These are phyloP conservation scores for Fulmarus glacialis DNA, from an alignment of 2,113 vertebrate species.

Conservation along the genomic window DNA sequence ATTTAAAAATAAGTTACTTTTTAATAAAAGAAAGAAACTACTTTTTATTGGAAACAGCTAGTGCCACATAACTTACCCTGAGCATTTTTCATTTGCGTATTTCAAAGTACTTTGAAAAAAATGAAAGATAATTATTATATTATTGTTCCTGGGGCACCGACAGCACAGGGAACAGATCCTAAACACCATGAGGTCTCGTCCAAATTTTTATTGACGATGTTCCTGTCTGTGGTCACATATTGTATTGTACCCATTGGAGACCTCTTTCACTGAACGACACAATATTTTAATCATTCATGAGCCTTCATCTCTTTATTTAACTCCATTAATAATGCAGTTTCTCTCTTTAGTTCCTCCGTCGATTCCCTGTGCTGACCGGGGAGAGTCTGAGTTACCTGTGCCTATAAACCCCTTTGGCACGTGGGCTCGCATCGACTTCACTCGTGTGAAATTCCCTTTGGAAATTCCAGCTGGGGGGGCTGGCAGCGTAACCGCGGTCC, in stretches of 20 bases:
- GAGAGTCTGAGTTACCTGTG: not conserved
- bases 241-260: not conserved
- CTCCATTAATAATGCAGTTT: not conserved
- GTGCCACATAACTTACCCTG: not conserved
- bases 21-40: not conserved
- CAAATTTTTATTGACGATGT: too few species aligned
- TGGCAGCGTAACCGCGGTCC: accelerated
- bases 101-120: not conserved
- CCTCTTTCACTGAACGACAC: not conserved
- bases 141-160: not conserved
- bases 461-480: not conserved
- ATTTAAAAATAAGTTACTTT: not conserved
- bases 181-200: not conserved
- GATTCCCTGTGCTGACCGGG: not conserved
- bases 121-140: not conserved
- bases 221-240: not conserved
- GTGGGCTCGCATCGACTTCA: accelerated
- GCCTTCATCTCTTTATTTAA: not conserved
- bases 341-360: not conserved
- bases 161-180: not conserved
- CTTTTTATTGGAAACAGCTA: not conserved
- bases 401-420: not conserved
- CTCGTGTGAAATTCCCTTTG: accelerated
- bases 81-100: not conserved
- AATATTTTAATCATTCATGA: not conserved